Percentiles rank a stretch among this genome's conserved stretches.
phyloP scores from a whole-genome alignment of 2,797 vertebrate genomes.

The Rhadinocentrus ornatus region DNA sequence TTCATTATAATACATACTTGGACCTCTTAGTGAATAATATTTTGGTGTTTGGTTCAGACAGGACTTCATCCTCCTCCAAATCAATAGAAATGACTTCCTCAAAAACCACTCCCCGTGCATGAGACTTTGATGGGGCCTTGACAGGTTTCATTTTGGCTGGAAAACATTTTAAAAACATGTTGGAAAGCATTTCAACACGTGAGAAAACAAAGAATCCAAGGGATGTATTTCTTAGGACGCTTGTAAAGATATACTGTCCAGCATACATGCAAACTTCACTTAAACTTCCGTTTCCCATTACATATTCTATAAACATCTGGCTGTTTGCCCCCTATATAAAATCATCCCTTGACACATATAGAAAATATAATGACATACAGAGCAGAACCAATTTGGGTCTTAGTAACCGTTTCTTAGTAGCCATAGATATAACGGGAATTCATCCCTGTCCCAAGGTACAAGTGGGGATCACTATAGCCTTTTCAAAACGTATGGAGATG shows the following conservation, averaged over 20 bases:
- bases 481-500: neutral
- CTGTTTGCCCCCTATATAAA: neutral
- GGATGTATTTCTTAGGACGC: neutral
- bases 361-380: neutral
- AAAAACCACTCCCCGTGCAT: slow-evolving; percentile 70
- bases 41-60: slow-evolving; percentile 52
- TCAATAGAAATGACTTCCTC: slow-evolving; percentile 64
- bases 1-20: slow-evolving; percentile 53
- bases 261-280: neutral
- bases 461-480: neutral
- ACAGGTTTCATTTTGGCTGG: slow-evolving; percentile 56
- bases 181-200: neutral
- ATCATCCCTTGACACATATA: no score
- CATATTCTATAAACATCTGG: neutral
- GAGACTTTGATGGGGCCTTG: slow-evolving; percentile 56
- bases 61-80: slow-evolving; percentile 57
- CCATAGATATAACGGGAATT: neutral
- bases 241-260: neutral
- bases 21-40: slow-evolving; percentile 30
- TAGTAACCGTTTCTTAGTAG: neutral
- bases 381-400: neutral
- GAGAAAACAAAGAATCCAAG: neutral
- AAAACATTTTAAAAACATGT: neutral
- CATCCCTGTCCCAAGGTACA: neutral
- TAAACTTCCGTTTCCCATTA: neutral